Conservation (phyloP, 2,113 vertebrate species). For the Phaethornis superciliosus region DNA sequence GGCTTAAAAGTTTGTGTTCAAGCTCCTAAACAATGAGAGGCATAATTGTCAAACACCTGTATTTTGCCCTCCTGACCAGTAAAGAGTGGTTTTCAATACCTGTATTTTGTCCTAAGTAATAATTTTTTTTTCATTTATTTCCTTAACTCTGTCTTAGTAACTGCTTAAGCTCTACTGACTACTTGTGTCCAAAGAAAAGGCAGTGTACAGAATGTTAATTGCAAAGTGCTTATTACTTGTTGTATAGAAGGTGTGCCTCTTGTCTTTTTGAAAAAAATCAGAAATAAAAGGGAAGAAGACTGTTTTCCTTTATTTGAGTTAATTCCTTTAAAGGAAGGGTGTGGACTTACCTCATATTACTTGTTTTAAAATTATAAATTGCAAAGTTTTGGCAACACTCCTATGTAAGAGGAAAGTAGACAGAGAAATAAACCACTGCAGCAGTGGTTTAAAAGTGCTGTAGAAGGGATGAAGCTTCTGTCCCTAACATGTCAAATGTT, state of each 20-base stretch:
- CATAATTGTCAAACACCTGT: neutral
- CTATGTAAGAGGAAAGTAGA: neutral
- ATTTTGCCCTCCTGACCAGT: neutral
- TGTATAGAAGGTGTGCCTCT: neutral
- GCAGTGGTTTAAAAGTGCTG: neutral
- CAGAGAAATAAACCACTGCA: neutral
- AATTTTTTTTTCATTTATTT: neutral
- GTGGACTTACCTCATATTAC: fast-evolving
- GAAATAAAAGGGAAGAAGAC: neutral
- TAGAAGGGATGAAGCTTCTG: neutral
- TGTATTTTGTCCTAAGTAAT: neutral
- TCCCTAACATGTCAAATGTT: neutral
- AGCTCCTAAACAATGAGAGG: neutral
- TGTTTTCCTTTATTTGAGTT: neutral
- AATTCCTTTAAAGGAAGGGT: neutral
- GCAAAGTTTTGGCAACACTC: neutral
- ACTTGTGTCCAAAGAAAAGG: neutral
- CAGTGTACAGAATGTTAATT: neutral
- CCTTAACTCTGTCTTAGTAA: neutral
- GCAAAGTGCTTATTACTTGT: neutral
- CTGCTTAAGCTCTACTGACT: neutral
- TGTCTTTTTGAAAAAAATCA: neutral
- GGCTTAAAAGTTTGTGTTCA: neutral
- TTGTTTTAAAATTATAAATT: neutral
- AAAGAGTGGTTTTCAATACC: neutral